phyloP scores from a whole-genome alignment of 2,113 vertebrate genomes.

The Sciurus niger region DNA sequence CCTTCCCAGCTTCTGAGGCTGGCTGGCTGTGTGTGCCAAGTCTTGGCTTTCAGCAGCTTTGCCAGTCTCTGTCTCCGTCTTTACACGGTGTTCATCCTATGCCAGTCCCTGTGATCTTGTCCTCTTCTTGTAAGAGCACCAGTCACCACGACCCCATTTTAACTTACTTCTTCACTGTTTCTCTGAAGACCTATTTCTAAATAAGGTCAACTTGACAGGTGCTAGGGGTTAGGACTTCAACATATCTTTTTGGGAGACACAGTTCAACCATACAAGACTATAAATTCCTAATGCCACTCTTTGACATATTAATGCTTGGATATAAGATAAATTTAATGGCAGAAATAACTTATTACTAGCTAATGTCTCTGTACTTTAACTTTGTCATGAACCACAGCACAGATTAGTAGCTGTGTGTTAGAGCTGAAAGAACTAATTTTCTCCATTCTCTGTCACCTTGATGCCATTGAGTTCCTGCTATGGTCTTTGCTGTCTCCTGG shows the following conservation, averaged over 20 bases:
- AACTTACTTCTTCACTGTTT: neutral
- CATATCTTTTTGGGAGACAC: neutral
- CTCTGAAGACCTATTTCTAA: neutral
- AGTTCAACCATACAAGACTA: neutral
- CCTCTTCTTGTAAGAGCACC: neutral
- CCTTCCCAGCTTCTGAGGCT: neutral
- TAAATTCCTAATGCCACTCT: neutral
- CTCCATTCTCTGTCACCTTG: neutral
- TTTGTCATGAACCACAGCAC: too few species aligned
- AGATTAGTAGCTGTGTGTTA: neutral
- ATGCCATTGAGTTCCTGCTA: neutral
- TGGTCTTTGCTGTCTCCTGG: neutral
- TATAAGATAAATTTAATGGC: neutral
- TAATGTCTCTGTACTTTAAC: neutral
- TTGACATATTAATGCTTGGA: neutral
- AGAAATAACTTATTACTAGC: neutral
- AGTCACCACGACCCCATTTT: neutral
- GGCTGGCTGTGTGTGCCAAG: too few species aligned
- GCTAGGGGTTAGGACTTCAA: neutral
- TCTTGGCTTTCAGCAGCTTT: too few species aligned
- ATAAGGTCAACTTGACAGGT: neutral
- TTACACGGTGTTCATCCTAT: accelerated
- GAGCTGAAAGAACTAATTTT: neutral
- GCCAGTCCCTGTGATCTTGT: neutral
- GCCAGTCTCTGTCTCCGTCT: neutral